Base-by-base conservation (phyloP, 1,140 invertebrate species). In the Sycophila sp. region DNA sequence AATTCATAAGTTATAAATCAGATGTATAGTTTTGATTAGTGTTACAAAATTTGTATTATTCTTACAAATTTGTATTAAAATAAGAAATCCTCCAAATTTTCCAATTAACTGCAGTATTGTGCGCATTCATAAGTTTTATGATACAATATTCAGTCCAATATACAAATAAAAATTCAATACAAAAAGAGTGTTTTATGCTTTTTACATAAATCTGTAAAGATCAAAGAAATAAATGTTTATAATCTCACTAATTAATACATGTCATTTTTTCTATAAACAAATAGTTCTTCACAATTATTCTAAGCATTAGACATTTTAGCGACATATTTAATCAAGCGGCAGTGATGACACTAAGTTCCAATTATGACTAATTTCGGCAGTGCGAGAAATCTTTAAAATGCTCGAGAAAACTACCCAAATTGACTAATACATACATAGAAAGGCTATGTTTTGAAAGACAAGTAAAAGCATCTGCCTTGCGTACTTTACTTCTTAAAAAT, bases 381-480 rank as follows among this genome's bases (percentile, higher is more conserved):
- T 64, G 59, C 10, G 13, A 56, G 49, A 36, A 38, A 42, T 55
- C 19, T 53, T 53, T 47, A 47, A 19, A 64, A 22, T 64, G 49
- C 42, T 56, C 47, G 19, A 53, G 42, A 64, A 70, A 64, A 28
- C 28, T 70, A 70, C 60, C 22, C 65, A 71, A 62, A 66, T 66
- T 71, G 69, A 71, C 62, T 71, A 66, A 65, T 60, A 59, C 53
- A 28, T 64, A 70, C 42, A 71, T 65, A 65, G 53, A 71, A 47
- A 4, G 55, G 66, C 62, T 71, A 71, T 66, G 53, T 30, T 71
- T 71, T 65, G 17, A 22, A 30, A 59, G 63, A 26, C 62, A 51
- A 65, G 60, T 30, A 42, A 65, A 64, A 65, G 45, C 28, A 65
- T 62, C 64, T 60, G 53, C 47, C 17, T 49, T 13, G 60, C 59